Evolutionary conservation across 2,797 vertebrate genomes (phyloP), one percentile per base, ranked within the genome.

Genomic region (Knipowitschia caucasica): DNA sequence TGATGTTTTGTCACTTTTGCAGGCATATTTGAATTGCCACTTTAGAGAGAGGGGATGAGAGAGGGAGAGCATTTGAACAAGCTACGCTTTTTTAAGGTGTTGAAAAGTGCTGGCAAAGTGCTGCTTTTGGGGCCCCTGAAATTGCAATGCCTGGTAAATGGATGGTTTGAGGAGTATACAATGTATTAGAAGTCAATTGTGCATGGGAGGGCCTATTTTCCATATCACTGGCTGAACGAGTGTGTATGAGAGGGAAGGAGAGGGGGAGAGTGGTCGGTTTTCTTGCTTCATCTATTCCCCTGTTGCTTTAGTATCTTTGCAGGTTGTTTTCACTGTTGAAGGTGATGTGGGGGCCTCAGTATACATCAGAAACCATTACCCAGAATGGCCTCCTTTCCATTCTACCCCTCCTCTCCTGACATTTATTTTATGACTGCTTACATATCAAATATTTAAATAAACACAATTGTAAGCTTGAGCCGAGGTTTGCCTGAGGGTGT

Each of bases 391-490:
- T 5, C 23, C 77, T 71, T 83, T 78, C 73, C 70, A 77, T 82
- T 80, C 12, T 63, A 71, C 67, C 58, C 77, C 65, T 50, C 62
- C 73, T 78, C 73, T 79, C 80, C 77, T 90, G 87, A 88, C 87
- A 89, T 88, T 88, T 89, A 83, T 88, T 90, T 89, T 86, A 89
- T 83, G 86, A 85, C 87, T 85, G 84, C 86, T 89, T 89, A 82
- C 85, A 88, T 88, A 88, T 90, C 82, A 87, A 89, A 89, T 89
- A 90, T 90, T 90, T 90, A 90, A 90, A 90, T 90, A 89, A 89
- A 89, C 85, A 82, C 76, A 83, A 82, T 76, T 43, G 53, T 65
- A 60, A 75, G 68, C 52, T 66, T 71, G 26, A 51, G 73, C 59
- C 67, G 77, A 79, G 73, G 75, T 82, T 78, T 70, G 73, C 78